Evolutionary conservation across 2,888 invertebrate species (phyloP).

Genomic region (Callyntrura sp.): DNA sequence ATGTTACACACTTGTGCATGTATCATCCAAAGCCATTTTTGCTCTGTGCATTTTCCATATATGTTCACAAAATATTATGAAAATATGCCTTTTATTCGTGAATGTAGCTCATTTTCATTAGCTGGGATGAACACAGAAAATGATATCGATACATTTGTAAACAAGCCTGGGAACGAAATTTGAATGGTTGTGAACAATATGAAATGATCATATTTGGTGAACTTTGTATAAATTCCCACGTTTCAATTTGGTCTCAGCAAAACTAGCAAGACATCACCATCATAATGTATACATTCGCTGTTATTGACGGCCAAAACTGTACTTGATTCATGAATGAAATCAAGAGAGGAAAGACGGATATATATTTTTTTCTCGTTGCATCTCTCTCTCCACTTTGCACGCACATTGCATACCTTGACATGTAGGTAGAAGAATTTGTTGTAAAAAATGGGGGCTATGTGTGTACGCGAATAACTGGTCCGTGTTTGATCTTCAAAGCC

Average conservation of each 20-base stretch:
- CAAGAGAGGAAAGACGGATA: not conserved
- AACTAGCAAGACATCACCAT: not conserved
- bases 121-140: constrained; percentile 25
- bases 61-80: constrained; percentile 10
- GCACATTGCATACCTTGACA: not conserved
- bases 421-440: not conserved
- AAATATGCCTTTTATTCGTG: not conserved
- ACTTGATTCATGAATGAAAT: constrained; percentile 29
- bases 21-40: constrained; percentile 17
- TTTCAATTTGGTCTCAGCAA: constrained; percentile 28
- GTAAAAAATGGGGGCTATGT: constrained; percentile 21
- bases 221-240: constrained; percentile 63
- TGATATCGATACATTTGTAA: constrained; percentile 66
- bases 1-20: constrained; percentile 24
- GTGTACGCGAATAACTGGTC: constrained; percentile 43
- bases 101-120: constrained; percentile 27
- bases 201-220: constrained; percentile 45
- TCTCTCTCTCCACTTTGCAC: not conserved
- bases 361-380: not conserved
- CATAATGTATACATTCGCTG: not conserved
- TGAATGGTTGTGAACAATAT: constrained; percentile 44
- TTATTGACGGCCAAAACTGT: constrained; percentile 33
- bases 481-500: constrained; percentile 68
- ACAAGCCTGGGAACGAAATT: constrained; percentile 59
- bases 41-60: constrained; percentile 31